Base-by-base conservation (phyloP, 2,888 invertebrate genomes). In the Calliphora vomitoria region DNA sequence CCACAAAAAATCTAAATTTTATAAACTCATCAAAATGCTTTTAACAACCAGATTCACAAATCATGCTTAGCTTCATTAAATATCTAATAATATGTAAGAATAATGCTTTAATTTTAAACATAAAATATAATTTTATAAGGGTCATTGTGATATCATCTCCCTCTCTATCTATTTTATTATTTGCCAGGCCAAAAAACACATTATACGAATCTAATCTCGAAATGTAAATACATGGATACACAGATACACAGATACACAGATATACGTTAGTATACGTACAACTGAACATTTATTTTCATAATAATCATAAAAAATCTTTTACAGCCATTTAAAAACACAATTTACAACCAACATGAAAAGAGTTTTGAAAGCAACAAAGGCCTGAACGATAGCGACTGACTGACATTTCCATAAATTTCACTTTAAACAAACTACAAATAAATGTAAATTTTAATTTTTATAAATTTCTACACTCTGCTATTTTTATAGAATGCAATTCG, bases 391-490 rank as follows among this genome's bases (percentile, higher is more conserved):
- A 75, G 74, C 38, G 72, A 44, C 55, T 38, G 72, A 47, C 53
- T 69, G 68, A 50, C 31, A 72, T 87, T 87, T 85, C 78, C 72
- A 87, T 87, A 85, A 85, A 85, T 85, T 81, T 84, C 20, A 64
- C 55, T 85, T 82, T 31, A 85, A 82, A 68, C 11, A 84, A 82
- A 69, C 20, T 80, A 71, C 80, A 81, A 81, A 85, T 82, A 85
- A 85, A 86, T 80, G 75, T 86, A 80, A 87, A 85, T 87, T 84
- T 62, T 11, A 83, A 50, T 72, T 78, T 86, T 72, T 53, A 53
- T 31, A 60, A 76, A 81, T 64, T 69, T 75, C 4, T 82, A 62
- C 82, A 58, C 38, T 76, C 31, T 75, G 66, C 69, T 69, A 60
- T 86, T 60, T 83, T 74, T 74, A 58, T 66, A 87, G 87, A 68